Evolutionary conservation across 1,140 invertebrate genomes (phyloP), one percentile per base, ranked within the genome.

Genomic region (Scaptomyza pallida): DNA sequence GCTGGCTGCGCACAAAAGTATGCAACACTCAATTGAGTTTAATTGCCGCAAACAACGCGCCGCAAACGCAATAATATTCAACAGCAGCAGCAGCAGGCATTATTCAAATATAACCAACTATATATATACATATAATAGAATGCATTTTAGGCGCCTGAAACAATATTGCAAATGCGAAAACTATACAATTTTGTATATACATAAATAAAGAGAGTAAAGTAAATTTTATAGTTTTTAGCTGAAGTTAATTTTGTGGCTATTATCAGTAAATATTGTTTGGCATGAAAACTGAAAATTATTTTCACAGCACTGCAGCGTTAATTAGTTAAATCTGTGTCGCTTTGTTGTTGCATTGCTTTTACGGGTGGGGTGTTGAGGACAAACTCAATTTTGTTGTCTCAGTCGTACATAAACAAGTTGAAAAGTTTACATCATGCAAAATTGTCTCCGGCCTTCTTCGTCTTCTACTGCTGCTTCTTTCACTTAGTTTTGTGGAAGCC

Each of bases 1-100:
- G 13, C 9, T 30, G 30, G 64, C 63, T 41, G 61, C 61, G 61
- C 79, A 78, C 61, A 77, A 69, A 77, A 82, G 78, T 75, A 75
- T 82, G 79, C 78, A 67, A 67, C 78, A 77, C 69, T 80, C 80
- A 80, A 86, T 86, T 72, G 78, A 59, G 55, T 88, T 88, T 88
- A 77, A 86, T 81, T 74, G 73, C 61, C 57, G 57, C 55, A 62
- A 67, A 57, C 26, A 72, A 56, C 33, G 52, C 55, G 52, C 45
- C 43, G 51, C 51, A 30, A 26, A 55, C 41, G 68, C 30, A 55
- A 51, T 48, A 54, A 73, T 26, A 37, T 37, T 12, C 4, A 63
- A 48, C 55, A 55, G 57, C 37, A 41, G 55, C 43, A 12, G 40
- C 48, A 37, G 10, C 43, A 33, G 56, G 16, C 57, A 13, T 54